Evolutionary conservation across 2,888 invertebrate genomes (phyloP).

Genomic region (Rotaria magnacalcarata): DNA sequence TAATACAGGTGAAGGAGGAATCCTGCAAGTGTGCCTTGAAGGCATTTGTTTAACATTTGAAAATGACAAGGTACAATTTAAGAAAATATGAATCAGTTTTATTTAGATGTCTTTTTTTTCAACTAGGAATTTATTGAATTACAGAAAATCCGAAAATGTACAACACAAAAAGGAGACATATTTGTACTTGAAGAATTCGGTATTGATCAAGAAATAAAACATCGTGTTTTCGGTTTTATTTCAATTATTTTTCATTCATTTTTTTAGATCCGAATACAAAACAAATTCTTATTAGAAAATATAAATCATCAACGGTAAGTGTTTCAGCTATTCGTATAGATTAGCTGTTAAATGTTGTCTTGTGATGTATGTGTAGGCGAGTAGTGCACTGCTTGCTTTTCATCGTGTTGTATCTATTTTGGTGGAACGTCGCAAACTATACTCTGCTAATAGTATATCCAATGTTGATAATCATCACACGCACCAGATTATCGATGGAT

Average conservation of each 20-base stretch:
- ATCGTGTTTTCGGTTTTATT: slow-evolving; percentile 23
- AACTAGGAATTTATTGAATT: slow-evolving; percentile 94
- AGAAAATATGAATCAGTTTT: background rate
- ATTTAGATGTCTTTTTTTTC: background rate
- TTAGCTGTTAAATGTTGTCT: slow-evolving; percentile 46
- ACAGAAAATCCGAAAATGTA: slow-evolving; percentile 98
- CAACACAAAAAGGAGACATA: slow-evolving; percentile 96
- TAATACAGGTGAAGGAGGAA: slow-evolving; percentile 89
- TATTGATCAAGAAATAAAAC: slow-evolving; percentile 66
- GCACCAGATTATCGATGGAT: background rate
- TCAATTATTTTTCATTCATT: background rate
- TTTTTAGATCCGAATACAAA: slow-evolving; percentile 91
- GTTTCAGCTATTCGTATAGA: slow-evolving; percentile 46
- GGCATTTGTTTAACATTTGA: slow-evolving; percentile 97
- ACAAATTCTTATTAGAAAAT: slow-evolving; percentile 89
- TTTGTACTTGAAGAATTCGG: slow-evolving; percentile 99
- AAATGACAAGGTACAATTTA: slow-evolving; percentile 81
- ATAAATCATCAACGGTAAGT: slow-evolving; percentile 89
- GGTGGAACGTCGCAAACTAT: slow-evolving; percentile 49
- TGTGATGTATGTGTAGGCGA: slow-evolving; percentile 65
- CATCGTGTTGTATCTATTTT: slow-evolving; percentile 75
- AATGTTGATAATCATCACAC: background rate
- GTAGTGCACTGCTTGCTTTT: slow-evolving; percentile 71
- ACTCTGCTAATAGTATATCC: background rate
- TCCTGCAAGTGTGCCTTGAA: slow-evolving; percentile 92